Conservation (phyloP, 23 tunicate species). For the Trididemnum nubilum region DNA sequence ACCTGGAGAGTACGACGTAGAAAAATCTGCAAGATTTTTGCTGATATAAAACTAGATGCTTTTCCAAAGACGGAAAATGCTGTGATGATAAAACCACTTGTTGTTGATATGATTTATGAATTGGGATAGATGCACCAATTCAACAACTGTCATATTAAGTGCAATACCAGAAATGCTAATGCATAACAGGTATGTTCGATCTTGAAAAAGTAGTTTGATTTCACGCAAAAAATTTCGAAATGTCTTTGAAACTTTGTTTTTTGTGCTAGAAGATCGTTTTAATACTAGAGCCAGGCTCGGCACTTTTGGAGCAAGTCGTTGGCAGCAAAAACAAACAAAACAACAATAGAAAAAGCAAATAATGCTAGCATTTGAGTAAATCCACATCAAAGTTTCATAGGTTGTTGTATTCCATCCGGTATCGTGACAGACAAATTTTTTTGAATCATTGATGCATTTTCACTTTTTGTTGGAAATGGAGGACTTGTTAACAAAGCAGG, state of each 20-base stretch:
- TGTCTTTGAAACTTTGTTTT: background rate
- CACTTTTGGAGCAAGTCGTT: background rate
- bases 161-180: background rate
- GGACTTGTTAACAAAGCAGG: background rate
- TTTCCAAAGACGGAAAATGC: background rate
- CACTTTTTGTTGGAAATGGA: background rate
- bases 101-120: background rate
- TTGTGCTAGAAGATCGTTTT: background rate
- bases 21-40: background rate
- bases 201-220: background rate
- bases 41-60: background rate
- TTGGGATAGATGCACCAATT: background rate
- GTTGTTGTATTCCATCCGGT: background rate
- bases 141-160: background rate
- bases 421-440: too few species aligned
- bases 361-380: background rate
- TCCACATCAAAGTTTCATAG: background rate
- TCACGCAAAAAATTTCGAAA: background rate
- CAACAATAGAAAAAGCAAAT: background rate
- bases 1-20: background rate
- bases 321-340: background rate
- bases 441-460: background rate
- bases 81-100: background rate
- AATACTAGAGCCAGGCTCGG: background rate
- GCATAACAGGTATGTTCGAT: background rate